Percentiles rank a stretch among this genome's conserved stretches.
Evolutionary conservation across 2,113 vertebrate species (phyloP).

Genomic region (Etheostoma cragini): DNA sequence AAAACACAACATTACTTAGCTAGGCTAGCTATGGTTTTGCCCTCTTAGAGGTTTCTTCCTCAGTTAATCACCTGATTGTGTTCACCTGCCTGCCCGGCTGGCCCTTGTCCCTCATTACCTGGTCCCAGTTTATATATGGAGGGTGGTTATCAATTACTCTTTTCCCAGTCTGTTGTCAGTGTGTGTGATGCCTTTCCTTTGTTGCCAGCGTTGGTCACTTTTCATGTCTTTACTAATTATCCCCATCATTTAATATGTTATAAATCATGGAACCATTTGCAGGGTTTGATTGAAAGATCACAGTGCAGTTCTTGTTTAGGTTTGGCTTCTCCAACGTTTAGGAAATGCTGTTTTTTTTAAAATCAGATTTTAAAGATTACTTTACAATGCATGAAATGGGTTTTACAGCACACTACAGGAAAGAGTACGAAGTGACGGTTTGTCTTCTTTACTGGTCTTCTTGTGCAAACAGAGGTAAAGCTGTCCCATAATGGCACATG

Average conservation of each 20-base stretch:
- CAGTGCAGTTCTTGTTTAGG: neutral
- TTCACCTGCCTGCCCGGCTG: neutral
- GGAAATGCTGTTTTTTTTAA: neutral
- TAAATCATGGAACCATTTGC: neutral
- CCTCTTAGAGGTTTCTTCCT: neutral
- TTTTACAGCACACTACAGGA: neutral
- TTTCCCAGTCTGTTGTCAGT: neutral
- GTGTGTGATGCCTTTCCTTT: neutral
- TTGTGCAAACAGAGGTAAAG: slow-evolving; percentile 1
- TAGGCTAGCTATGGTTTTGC: neutral
- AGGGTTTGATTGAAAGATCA: neutral
- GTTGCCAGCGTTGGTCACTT: neutral
- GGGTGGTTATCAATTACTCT: neutral
- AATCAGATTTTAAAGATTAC: neutral
- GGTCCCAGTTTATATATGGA: neutral
- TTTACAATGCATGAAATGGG: neutral
- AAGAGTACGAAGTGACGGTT: neutral
- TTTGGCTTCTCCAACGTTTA: neutral
- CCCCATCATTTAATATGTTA: neutral
- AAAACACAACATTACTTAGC: neutral
- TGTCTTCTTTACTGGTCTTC: neutral
- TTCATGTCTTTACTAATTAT: neutral
- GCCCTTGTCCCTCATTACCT: slow-evolving; percentile 12
- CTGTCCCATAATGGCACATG: neutral
- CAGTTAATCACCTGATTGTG: neutral